Conservation (phyloP, 1,140 invertebrate species). For the Drosophila tropicalis region DNA sequence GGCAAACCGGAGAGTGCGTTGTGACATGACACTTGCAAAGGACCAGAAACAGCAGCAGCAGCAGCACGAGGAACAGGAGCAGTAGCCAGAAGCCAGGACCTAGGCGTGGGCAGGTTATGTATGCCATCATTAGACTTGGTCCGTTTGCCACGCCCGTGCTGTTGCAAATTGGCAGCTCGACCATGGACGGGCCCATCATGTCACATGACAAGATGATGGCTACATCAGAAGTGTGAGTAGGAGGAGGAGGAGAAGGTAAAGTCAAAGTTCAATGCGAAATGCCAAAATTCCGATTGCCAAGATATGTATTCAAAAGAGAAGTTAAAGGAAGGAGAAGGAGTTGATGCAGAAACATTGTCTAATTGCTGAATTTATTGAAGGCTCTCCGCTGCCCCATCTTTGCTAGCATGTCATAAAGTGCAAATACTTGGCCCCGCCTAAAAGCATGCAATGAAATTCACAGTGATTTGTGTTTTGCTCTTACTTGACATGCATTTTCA, state of each 20-base stretch:
- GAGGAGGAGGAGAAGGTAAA: not conserved
- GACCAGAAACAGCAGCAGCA: constrained; percentile 34
- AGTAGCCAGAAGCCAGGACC: constrained; percentile 13
- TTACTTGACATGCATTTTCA: constrained; percentile 79
- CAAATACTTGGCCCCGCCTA: constrained; percentile 41
- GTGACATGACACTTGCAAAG: constrained; percentile 76
- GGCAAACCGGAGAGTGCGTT: constrained; percentile 69
- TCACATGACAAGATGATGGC: constrained; percentile 63
- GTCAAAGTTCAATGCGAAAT: constrained; percentile 76
- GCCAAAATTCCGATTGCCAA: constrained; percentile 74
- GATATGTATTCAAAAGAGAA: constrained; percentile 32
- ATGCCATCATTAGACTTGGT: constrained; percentile 79
- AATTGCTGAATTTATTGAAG: constrained; percentile 74
- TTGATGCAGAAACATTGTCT: constrained; percentile 58
- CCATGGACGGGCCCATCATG: constrained; percentile 67
- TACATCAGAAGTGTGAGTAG: not conserved
- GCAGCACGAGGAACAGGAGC: constrained; percentile 12
- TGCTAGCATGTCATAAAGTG: constrained; percentile 71
- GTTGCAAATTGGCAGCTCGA: constrained; percentile 76
- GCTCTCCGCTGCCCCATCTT: not conserved
- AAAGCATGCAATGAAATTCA: constrained; percentile 54
- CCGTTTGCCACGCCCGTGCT: constrained; percentile 76
- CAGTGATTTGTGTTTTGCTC: constrained; percentile 67
- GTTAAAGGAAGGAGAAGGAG: constrained; percentile 12
- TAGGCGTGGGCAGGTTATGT: constrained; percentile 63